A percentile compares a stretch with the other conserved stretches of the same genome.
phyloP scores from a whole-genome alignment of 2,113 vertebrate genomes.

The Dasyprocta punctata region DNA sequence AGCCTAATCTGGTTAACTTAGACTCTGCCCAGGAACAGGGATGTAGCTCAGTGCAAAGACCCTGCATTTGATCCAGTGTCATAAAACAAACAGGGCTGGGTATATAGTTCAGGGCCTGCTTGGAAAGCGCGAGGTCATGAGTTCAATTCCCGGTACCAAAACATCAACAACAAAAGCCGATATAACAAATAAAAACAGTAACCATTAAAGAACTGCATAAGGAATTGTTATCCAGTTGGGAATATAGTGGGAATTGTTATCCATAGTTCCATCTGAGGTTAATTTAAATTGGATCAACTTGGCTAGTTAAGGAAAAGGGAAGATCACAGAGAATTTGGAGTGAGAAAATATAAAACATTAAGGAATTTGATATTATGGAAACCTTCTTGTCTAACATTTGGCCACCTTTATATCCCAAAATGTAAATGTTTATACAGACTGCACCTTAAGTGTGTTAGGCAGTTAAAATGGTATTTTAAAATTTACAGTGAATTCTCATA shows the following conservation, averaged over 20 bases:
- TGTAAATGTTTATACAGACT: not conserved
- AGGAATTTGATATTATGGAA: not conserved
- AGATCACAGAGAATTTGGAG: not conserved
- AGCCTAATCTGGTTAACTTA: not conserved
- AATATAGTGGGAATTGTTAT: not conserved
- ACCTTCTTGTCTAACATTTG: not conserved
- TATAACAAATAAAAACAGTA: not conserved
- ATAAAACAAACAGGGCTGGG: not conserved
- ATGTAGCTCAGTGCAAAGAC: not conserved
- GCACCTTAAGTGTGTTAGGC: not conserved
- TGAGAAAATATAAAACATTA: not conserved
- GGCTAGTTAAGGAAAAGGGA: not conserved
- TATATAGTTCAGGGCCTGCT: too few relatives aligned
- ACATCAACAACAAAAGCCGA: too few relatives aligned
- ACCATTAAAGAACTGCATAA: not conserved
- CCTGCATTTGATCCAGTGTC: not conserved
- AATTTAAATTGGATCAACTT: not conserved
- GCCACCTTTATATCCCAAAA: not conserved
- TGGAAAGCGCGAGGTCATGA: too few relatives aligned
- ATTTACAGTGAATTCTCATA: not conserved
- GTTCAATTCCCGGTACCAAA: too few relatives aligned
- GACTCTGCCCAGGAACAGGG: not conserved
- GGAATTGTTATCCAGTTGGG: not conserved
- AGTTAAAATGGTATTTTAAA: not conserved
- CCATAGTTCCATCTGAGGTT: not conserved